Evolutionary conservation across 2,888 invertebrate species (phyloP), one percentile per base, ranked within the genome.

Genomic region (Noctua comes): DNA sequence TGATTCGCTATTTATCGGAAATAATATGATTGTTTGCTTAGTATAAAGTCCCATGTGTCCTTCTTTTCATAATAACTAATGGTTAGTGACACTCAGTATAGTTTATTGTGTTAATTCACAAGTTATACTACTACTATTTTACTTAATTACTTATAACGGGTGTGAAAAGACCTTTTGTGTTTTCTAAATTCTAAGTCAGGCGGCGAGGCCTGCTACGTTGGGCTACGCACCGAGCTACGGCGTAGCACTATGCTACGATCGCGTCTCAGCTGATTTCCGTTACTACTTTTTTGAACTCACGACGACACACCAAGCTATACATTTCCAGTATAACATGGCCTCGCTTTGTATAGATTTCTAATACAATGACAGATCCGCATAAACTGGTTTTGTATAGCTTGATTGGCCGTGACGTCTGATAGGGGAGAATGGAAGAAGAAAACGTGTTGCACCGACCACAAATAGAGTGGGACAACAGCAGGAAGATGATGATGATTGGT

Each of bases 201-300:
- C 5, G 18, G 11, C 11, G 21, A 31, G 10, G 6, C 1, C 11
- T 54, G 64, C 73, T 65, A 78, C 43, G 40, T 27, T 31, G 13
- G 24, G 40, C 80, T 80, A 80, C 65, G 80, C 3, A 48, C 18
- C 11, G 16, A 36, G 40, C 46, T 80, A 71, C 65, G 48, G 24
- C 81, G 79, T 74, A 81, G 81, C 74, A 36, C 36, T 10, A 4
- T 62, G 59, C 75, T 81, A 81, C 66, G 68, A 51, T 21, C 0
- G 18, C 10, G 16, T 57, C 36, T 36, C 7, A 40, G 5, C 21
- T 27, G 1, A 21, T 54, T 54, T 6, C 16, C 18, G 6, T 18
- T 43, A 31, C 31, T n/a, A 18, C 5, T 24, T 16, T 43, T 21
- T 40, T 40, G 40, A 36, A 36, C 36, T 5, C 36, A 36, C 36